Percentiles rank a stretch among this genome's conserved stretches.
phyloP scores from a whole-genome alignment of 2,888 invertebrate species.

The Synanthedon myopaeformis region DNA sequence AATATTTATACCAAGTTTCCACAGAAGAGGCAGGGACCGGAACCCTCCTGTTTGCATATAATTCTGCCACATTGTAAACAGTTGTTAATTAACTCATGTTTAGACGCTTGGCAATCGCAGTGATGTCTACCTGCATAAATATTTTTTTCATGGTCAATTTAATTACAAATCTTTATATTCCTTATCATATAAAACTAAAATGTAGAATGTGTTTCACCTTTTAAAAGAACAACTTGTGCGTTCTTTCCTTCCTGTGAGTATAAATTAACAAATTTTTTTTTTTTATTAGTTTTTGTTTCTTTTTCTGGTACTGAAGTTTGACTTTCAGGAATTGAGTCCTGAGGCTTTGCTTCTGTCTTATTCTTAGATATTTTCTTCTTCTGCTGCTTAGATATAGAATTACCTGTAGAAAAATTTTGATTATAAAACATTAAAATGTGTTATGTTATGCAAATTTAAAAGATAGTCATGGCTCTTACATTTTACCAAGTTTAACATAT shows the following conservation, averaged over 20 bases:
- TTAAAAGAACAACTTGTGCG: conserved; percentile 67
- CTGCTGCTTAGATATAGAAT: conserved; percentile 31
- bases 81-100: conserved; percentile 92
- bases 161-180: too few species aligned
- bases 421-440: too few species aligned
- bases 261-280: conserved; percentile 79
- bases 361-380: conserved; percentile 59
- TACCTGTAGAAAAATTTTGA: conserved; percentile 19
- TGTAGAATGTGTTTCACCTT: conserved; percentile 28
- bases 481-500: too few species aligned
- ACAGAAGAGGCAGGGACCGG: conserved; percentile 96
- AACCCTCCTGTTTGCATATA: conserved; percentile 95
- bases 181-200: not conserved
- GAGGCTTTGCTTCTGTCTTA: conserved; percentile 21
- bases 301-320: conserved; percentile 13
- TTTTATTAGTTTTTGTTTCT: conserved; percentile 62
- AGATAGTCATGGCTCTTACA: too few species aligned
- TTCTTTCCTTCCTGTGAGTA: conserved; percentile 78
- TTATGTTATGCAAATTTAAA: too few species aligned
- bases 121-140: conserved; percentile 77
- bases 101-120: conserved; percentile 93
- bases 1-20: conserved; percentile 76
- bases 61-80: conserved; percentile 94
- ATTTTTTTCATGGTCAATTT: too few species aligned
- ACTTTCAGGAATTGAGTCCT: conserved; percentile 14